Evolutionary conservation across 1,140 invertebrate species (phyloP), one percentile per base, ranked within the genome.

Genomic region (Nebria ingens): DNA sequence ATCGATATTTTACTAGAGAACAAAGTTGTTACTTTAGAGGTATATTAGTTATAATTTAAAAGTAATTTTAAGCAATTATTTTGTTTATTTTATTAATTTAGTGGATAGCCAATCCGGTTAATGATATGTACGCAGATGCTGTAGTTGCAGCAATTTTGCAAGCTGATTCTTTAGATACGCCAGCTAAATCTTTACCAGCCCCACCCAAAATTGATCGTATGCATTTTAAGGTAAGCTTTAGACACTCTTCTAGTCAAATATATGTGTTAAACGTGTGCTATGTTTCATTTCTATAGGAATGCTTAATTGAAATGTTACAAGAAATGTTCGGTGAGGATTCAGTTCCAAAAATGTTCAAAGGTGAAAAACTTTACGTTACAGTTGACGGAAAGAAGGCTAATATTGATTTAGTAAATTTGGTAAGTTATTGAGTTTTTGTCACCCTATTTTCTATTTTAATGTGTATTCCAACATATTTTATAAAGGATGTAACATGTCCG

Each of bases 61-160:
- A 12, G 15, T 12, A 49, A 49, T 49, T n/a, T 49, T 19, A 3
- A 11, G 21, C 19, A 19, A 20, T 21, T 19, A 55, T 23, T 55
- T 38, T 52, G 40, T 50, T 55, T 59, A n/a, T 51, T 57, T 19
- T 23, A 19, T 63, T 19, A 61, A 68, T 78, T 38, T 71, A 92
- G 79, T 98, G 97, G 97, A 74, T 85, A 15, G 91, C 93, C 15
- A 93, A 89, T 67, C 94, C 95, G 11, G 86, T 97, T 17, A 91
- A 93, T 66, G 96, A 99, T 71, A 98, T 98, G 91, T 98, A 91
- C 73, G 93, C 96, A 1, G 96, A 99, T 76, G 87, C 94, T 17
- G 86, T 97, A 12, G 74, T 98, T 23, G 87, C 90, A 9, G 90
- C 82, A 40, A 76, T 92, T 23, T 74, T 93, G 58, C 83, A 88